Percentiles rank a stretch among this genome's conserved stretches.
Conservation (phyloP, 1,140 invertebrate species). For the Eciton burchellii region DNA sequence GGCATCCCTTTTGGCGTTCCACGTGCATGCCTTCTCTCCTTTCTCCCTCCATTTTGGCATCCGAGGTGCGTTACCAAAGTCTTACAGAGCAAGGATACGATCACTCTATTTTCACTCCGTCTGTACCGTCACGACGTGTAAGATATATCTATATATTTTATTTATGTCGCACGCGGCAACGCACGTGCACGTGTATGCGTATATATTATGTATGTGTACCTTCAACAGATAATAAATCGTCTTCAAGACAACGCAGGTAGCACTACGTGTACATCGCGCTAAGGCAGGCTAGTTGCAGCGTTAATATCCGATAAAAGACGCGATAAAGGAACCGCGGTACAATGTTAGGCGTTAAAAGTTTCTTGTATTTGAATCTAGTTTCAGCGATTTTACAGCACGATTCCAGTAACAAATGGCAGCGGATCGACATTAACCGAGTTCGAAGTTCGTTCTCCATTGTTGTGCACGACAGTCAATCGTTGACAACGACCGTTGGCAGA, state of each 20-base stretch:
- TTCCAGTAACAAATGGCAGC: background rate
- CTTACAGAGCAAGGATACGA: conserved; percentile 52
- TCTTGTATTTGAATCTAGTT: too few relatives aligned
- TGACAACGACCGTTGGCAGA: too few relatives aligned
- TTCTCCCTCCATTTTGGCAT: conserved; percentile 30
- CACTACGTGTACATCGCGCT: too few relatives aligned
- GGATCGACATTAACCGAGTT: background rate
- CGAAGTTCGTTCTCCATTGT: background rate
- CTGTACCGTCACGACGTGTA: conserved; percentile 45
- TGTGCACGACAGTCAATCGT: too few relatives aligned
- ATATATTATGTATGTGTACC: conserved; percentile 53
- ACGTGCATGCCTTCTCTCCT: conserved; percentile 31
- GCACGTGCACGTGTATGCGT: conserved; percentile 28
- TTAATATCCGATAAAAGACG: too few relatives aligned
- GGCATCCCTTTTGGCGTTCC: background rate
- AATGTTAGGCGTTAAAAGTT: too few relatives aligned
- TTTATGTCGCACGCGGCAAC: conserved; percentile 58
- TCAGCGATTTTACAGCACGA: background rate
- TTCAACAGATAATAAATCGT: conserved; percentile 63
- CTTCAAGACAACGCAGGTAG: conserved; percentile 18
- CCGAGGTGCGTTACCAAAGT: conserved; percentile 64
- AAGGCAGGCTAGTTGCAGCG: background rate
- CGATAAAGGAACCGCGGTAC: conserved; percentile 7
- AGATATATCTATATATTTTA: conserved; percentile 67
- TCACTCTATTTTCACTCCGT: conserved; percentile 64